phyloP scores from a whole-genome alignment of 1,140 invertebrate species.

The Listronotus bonariensis region DNA sequence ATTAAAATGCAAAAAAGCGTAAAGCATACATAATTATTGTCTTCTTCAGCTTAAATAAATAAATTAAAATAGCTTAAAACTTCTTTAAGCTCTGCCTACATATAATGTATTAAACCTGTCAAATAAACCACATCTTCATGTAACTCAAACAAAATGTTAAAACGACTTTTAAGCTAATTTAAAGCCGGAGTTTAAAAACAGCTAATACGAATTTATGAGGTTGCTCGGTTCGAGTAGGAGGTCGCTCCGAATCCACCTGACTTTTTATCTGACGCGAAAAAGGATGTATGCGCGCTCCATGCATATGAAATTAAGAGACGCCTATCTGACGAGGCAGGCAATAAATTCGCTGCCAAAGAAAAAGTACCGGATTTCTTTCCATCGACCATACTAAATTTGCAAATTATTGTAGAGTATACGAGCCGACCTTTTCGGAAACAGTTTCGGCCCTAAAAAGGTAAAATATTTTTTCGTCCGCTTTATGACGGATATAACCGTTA shows the following conservation, averaged over 20 bases:
- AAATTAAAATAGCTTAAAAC: too few species aligned
- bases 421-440: neutral
- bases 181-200: constrained; percentile 5
- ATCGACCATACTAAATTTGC: constrained; percentile 11
- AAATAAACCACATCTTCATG: too few species aligned
- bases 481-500: constrained; percentile 5
- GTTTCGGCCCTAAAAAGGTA: neutral
- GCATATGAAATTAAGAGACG: constrained; percentile 12
- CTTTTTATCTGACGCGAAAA: constrained; percentile 9
- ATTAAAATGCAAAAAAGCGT: too few species aligned
- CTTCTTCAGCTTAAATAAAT: too few species aligned
- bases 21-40: too few species aligned
- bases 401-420: constrained; percentile 4
- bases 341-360: constrained; percentile 1
- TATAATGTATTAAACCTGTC: too few species aligned
- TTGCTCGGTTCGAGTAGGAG: neutral
- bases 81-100: too few species aligned
- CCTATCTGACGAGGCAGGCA: constrained; percentile 5
- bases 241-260: neutral
- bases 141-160: neutral
- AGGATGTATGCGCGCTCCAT: constrained; percentile 9
- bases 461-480: constrained; percentile 6
- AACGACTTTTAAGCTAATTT: neutral
- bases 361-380: constrained; percentile 8
- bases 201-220: constrained; percentile 9